Conservation (phyloP, 2,797 vertebrate genomes). For the Phataginus tricuspis region DNA sequence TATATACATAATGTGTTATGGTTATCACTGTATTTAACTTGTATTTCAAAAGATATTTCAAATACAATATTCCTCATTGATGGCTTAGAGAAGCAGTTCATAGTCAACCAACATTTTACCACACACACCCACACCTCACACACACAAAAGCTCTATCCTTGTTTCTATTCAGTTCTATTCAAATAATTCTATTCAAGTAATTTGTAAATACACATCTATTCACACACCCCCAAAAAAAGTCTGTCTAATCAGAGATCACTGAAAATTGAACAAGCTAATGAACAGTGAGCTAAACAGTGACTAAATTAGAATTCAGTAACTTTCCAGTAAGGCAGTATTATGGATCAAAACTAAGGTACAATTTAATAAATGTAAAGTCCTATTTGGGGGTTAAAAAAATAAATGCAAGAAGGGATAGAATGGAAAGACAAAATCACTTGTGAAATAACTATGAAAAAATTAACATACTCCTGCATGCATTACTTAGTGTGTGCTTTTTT, state of each 20-base stretch:
- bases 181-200: not conserved
- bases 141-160: not conserved
- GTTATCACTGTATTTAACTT: conserved; percentile 9
- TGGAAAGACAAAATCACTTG: not conserved
- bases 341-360: conserved; percentile 5
- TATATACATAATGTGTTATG: not conserved
- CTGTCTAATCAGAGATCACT: not conserved
- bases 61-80: conserved; percentile 13
- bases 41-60: not conserved
- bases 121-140: not conserved
- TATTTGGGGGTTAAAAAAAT: not conserved
- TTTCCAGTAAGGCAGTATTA: not conserved
- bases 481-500: not conserved
- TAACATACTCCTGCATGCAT: not conserved
- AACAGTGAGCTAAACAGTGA: not conserved
- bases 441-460: not conserved
- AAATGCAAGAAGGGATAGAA: not conserved
- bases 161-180: not conserved
- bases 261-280: conserved; percentile 9
- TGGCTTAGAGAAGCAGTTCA: not conserved
- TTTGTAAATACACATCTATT: not conserved
- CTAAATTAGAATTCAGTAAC: not conserved
- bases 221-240: not conserved
- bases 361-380: not conserved
- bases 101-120: conserved; percentile 36